These are phyloP conservation scores for Anarhynchus alexandrinus DNA, from an alignment of 2,113 vertebrate genomes.

Conservation along the genomic window DNA sequence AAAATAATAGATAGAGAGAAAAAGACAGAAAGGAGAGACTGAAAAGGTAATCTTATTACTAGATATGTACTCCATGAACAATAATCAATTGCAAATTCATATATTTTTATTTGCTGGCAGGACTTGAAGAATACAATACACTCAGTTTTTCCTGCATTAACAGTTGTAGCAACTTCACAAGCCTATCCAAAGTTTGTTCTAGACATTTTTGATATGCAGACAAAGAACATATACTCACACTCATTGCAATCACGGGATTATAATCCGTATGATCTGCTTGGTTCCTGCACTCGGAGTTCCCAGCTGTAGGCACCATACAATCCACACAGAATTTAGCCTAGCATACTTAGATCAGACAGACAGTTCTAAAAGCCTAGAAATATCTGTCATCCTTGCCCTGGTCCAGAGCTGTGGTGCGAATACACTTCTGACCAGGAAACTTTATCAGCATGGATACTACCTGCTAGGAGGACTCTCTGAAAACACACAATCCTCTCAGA, in stretches of 20 bases:
- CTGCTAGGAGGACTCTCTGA: background rate
- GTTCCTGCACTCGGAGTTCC: background rate
- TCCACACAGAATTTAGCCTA: background rate
- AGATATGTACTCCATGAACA: accelerated
- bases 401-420: background rate
- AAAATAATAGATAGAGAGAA: background rate
- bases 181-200: background rate
- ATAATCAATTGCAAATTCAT: background rate
- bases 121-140: background rate
- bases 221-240: background rate
- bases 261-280: background rate
- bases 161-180: background rate
- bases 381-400: background rate
- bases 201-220: background rate
- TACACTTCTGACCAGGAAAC: background rate
- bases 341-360: background rate
- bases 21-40: background rate
- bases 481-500: background rate
- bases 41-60: background rate
- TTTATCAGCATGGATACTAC: background rate
- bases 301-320: background rate
- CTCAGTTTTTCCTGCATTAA: background rate
- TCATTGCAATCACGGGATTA: background rate
- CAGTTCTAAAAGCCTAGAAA: background rate
- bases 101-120: background rate